Conservation (phyloP, 2,113 vertebrate genomes). For the Sylvilagus bachmani region DNA sequence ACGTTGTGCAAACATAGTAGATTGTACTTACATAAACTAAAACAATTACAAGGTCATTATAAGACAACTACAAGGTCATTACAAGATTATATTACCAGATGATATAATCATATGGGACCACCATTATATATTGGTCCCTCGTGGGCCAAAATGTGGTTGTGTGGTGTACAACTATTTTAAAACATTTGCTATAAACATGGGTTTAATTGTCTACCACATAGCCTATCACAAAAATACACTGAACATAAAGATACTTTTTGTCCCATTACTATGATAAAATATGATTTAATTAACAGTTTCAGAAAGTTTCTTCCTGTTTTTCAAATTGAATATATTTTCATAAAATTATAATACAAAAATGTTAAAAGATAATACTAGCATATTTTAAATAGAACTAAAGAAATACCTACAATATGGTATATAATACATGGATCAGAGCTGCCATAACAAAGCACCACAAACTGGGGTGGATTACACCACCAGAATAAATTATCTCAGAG, state of each 20-base stretch:
- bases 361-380: not conserved
- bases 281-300: not conserved
- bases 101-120: not conserved
- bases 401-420: not conserved
- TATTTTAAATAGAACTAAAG: constrained; percentile 20
- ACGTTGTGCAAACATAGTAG: not conserved
- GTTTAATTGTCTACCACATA: not conserved
- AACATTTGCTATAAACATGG: not conserved
- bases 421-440: not conserved
- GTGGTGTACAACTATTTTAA: not conserved
- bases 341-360: not conserved
- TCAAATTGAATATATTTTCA: not conserved
- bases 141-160: no score
- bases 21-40: not conserved
- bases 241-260: not conserved
- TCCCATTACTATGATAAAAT: not conserved
- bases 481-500: not conserved
- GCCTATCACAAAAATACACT: not conserved
- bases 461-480: no score
- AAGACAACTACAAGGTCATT: not conserved
- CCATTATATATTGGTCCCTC: not conserved
- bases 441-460: not conserved
- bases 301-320: not conserved
- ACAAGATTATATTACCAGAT: no score
- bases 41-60: not conserved